A percentile compares a stretch with the other conserved stretches of the same genome.
Conservation (phyloP, 2,113 vertebrate species). For the Plotosus lineatus region DNA sequence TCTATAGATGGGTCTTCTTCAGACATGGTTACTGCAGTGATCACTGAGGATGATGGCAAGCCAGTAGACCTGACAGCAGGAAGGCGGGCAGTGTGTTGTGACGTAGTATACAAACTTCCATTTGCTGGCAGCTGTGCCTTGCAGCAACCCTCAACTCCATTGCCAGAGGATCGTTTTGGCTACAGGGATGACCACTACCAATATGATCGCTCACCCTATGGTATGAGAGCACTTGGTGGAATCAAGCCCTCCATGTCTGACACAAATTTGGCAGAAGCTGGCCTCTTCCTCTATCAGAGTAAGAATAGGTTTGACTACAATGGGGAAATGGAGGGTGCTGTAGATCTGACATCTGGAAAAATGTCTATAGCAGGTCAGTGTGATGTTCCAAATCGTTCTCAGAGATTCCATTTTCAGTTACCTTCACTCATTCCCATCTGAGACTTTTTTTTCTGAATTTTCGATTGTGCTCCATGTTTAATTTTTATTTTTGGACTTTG, state of each 20-base stretch:
- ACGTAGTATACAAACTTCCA: constrained; percentile 92
- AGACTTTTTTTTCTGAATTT: constrained; percentile 57
- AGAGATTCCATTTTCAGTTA: constrained; percentile 83
- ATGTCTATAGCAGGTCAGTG: constrained; percentile 94
- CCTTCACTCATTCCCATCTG: constrained; percentile 75
- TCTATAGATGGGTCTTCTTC: constrained; percentile 80
- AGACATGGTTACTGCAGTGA: constrained; percentile 79
- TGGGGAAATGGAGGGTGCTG: constrained; percentile 87
- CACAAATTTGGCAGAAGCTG: constrained; percentile 93
- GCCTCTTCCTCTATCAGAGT: constrained; percentile 93
- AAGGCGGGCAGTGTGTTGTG: constrained; percentile 90
- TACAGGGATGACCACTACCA: constrained; percentile 97
- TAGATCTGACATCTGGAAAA: constrained; percentile 97
- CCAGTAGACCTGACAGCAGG: constrained; percentile 95
- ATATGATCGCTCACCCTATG: constrained; percentile 82
- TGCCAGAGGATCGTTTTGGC: constrained; percentile 96
- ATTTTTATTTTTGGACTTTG: constrained; percentile 50
- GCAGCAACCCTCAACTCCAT: constrained; percentile 82
- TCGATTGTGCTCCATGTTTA: constrained; percentile 26
- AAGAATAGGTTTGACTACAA: constrained; percentile 94
- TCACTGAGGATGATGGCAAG: constrained; percentile 91
- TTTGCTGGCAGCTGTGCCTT: constrained; percentile 89
- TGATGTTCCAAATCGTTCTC: constrained; percentile 85
- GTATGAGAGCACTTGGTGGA: constrained; percentile 84
- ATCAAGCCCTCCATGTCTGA: constrained; percentile 99